Evolutionary conservation across 2,888 invertebrate species (phyloP), one percentile per base, ranked within the genome.

Genomic region (Eutolmus rufibarbis): DNA sequence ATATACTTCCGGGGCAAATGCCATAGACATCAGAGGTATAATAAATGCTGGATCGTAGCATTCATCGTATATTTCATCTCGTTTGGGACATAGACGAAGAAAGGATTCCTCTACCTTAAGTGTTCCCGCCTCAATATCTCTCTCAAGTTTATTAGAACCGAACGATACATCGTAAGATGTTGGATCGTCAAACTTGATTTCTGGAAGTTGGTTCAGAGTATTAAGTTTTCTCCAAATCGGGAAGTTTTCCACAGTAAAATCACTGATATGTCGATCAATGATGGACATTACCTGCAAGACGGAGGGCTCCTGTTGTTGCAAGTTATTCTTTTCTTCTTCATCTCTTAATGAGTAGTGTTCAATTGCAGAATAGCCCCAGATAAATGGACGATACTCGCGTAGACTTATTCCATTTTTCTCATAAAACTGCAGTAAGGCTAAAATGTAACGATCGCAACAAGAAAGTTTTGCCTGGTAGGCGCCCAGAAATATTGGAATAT

Each of bases 31-130:
- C 12, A 97, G 91, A 0, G 97, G 96, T 86, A 98, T 93, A 89
- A 97, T 93, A 91, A 97, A 98, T 37, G 95, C 94, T 1, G 98
- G 96, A 93, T 98, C 98, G 90, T 98, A 98, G 85, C 96, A 93
- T 4, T 93, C 92, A 74, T 92, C 91, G 85, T 90, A 90, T 28
- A 91, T 78, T 16, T 90, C 89, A 0, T 91, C 89, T 2, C 91
- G 90, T 77, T 91, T 91, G 12, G 92, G 92, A 56, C 91, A 92
- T 31, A 92, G 78, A 2, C 92, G 91, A 43, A 92, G 89, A 40
- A 90, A 87, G 0, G 89, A 87, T 86, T 90, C 89, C 0, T 88
- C 74, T 16, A 5, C 16, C 16, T 46, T 46, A 46, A 46, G 43
- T 46, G 12, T 46, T 0, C 91, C 91, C 12, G 89, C 86, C 86